Percentiles rank a stretch among this genome's conserved stretches.
Evolutionary conservation across 2,113 vertebrate genomes (phyloP).

Genomic region (Prionailurus bengalensis): DNA sequence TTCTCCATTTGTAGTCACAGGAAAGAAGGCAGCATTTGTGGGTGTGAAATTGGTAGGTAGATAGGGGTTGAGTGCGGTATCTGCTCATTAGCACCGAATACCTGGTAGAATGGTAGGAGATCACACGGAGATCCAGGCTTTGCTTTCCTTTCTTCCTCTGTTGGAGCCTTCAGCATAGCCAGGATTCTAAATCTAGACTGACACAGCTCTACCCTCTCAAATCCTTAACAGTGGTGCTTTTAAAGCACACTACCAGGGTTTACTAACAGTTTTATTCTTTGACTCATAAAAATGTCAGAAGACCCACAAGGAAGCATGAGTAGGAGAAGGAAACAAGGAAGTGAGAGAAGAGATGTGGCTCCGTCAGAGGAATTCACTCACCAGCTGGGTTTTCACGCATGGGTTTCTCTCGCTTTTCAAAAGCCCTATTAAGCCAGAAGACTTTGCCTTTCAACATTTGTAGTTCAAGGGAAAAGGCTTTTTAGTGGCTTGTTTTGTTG

Average conservation of each 20-base stretch:
- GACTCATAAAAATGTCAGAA: neutral
- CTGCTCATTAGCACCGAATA: neutral
- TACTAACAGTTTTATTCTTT: neutral
- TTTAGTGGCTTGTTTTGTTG: neutral
- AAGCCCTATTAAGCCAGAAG: neutral
- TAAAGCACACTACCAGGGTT: neutral
- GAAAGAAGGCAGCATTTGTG: neutral
- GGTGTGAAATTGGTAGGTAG: no score
- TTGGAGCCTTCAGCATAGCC: neutral
- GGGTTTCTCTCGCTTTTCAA: neutral
- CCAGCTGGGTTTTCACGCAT: neutral
- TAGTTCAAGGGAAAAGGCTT: neutral
- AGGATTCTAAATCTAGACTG: neutral
- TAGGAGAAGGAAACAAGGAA: neutral
- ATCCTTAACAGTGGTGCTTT: neutral
- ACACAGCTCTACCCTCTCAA: neutral
- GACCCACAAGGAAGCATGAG: neutral
- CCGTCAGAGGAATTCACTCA: rapidly evolving
- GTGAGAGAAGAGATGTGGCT: neutral
- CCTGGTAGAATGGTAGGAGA: neutral
- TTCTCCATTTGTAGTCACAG: neutral
- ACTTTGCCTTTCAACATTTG: neutral
- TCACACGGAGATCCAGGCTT: neutral
- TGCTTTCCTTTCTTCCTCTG: neutral
- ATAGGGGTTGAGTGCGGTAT: neutral